phyloP scores from a whole-genome alignment of 2,888 invertebrate genomes.

The Macrophya alboannulata region DNA sequence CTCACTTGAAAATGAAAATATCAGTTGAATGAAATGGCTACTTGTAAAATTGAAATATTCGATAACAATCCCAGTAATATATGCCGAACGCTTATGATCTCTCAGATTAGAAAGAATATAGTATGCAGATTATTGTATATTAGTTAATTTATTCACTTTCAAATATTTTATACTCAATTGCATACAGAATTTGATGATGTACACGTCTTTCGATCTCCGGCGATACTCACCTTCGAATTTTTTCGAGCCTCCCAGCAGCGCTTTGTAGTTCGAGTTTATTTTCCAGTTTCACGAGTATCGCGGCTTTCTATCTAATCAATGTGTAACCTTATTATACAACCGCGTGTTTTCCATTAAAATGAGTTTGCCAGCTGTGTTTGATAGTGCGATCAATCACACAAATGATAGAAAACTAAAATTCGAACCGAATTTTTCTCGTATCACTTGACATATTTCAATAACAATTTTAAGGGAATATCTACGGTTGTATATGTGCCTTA shows the following conservation, averaged over 20 bases:
- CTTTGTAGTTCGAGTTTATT: neutral
- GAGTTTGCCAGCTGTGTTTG: neutral
- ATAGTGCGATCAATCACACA: slow-evolving; percentile 9
- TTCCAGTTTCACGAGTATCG: neutral
- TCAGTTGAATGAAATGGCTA: too few relatives aligned
- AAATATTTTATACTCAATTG: neutral
- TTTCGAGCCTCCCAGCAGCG: neutral
- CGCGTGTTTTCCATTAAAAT: neutral
- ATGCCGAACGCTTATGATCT: neutral
- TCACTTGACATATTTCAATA: neutral
- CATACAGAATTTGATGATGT: neutral
- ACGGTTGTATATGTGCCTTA: neutral
- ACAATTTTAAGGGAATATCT: neutral
- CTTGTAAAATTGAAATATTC: too few relatives aligned
- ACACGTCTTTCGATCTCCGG: neutral
- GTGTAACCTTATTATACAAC: slow-evolving; percentile 17
- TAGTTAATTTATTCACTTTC: neutral
- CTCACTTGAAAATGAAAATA: neutral
- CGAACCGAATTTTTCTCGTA: neutral
- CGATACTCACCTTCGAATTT: neutral
- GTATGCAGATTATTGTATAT: neutral
- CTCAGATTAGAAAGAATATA: neutral
- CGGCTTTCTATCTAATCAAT: slow-evolving; percentile 46
- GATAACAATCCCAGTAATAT: too few relatives aligned
- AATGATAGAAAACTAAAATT: neutral